phyloP scores from a whole-genome alignment of 2,888 invertebrate genomes.

The Cheilosia vernalis region DNA sequence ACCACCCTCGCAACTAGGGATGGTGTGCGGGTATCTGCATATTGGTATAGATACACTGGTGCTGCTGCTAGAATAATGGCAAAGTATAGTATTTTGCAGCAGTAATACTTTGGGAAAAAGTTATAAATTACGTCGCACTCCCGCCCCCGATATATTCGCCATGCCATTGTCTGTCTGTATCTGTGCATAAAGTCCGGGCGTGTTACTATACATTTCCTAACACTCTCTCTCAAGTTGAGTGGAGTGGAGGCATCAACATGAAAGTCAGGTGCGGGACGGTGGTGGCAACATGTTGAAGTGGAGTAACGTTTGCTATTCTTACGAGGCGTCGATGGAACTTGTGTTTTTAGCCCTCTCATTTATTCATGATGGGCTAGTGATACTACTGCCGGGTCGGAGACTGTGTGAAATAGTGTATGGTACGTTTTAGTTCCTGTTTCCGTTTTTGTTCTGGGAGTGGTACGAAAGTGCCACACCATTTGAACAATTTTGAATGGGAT shows the following conservation, averaged over 20 bases:
- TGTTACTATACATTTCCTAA: conserved; percentile 49
- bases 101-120: conserved; percentile 61
- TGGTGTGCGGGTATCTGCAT: conserved; percentile 30
- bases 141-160: neutral
- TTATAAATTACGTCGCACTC: conserved; percentile 69
- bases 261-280: conserved; percentile 46
- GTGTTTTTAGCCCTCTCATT: conserved; percentile 69
- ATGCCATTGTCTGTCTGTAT: conserved; percentile 48
- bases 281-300: conserved; percentile 65
- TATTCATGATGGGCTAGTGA: conserved; percentile 70
- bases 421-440: conserved; percentile 12
- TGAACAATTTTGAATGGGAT: conserved; percentile 61
- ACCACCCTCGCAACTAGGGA: neutral
- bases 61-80: conserved; percentile 32
- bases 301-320: conserved; percentile 70
- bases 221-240: conserved; percentile 50
- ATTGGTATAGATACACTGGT: conserved; percentile 29
- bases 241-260: conserved; percentile 52
- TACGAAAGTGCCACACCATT: neutral
- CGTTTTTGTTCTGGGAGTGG: neutral
- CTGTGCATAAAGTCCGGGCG: conserved; percentile 39
- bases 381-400: neutral
- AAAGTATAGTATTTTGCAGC: conserved; percentile 49
- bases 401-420: conserved; percentile 48
- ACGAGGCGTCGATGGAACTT: conserved; percentile 71